Evolutionary conservation across 2,113 vertebrate genomes (phyloP).

Genomic region (Notarius quadriscutis): DNA sequence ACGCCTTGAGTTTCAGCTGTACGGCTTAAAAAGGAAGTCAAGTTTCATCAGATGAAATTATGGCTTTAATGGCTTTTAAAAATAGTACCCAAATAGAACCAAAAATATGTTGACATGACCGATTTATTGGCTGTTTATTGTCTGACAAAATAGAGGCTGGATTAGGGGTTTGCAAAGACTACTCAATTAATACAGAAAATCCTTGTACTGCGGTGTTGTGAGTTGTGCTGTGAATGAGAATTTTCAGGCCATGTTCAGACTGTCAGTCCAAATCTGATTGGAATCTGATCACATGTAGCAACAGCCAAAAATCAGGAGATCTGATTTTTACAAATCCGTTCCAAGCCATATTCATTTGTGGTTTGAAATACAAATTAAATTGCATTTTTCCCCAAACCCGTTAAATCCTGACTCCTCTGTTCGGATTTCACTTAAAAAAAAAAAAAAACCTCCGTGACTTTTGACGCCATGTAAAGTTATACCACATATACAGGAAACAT

Average conservation of each 20-base stretch:
- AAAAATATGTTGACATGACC: background rate
- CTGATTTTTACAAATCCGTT: too few species aligned
- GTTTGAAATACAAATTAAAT: too few species aligned
- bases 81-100: background rate
- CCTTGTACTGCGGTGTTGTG: background rate
- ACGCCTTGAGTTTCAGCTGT: slow-evolving; percentile 35
- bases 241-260: background rate
- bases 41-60: background rate
- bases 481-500: too few species aligned
- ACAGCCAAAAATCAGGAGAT: too few species aligned
- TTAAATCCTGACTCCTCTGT: too few species aligned
- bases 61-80: background rate
- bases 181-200: background rate
- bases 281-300: too few species aligned
- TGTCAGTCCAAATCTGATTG: too few species aligned
- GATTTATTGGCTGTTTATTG: background rate
- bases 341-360: too few species aligned
- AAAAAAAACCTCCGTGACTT: too few species aligned
- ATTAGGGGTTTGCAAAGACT: background rate
- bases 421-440: too few species aligned
- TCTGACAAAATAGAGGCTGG: background rate
- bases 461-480: too few species aligned
- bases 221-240: background rate
- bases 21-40: slow-evolving; percentile 38
- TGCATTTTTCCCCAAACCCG: too few species aligned